Evolutionary conservation across 2,888 invertebrate species (phyloP).

Genomic region (Eupithecia inturbata): DNA sequence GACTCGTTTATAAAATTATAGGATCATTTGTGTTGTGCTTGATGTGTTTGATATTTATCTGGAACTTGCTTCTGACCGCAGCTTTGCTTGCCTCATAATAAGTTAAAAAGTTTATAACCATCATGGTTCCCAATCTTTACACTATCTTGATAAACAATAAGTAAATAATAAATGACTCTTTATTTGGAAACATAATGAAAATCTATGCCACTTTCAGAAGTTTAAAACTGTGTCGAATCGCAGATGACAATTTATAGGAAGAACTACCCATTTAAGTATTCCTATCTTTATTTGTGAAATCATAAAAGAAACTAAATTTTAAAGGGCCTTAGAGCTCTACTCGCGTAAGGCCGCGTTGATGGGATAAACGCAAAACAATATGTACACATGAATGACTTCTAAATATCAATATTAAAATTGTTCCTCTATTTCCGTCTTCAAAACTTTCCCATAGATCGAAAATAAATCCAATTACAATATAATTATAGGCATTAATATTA

Average conservation of each 20-base stretch:
- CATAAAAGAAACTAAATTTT: no score
- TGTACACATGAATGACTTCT: background rate
- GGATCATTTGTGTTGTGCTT: conserved; percentile 50
- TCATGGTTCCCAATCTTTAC: background rate
- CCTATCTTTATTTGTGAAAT: no score
- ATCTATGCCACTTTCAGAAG: no score
- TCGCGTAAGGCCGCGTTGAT: no score
- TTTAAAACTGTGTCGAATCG: background rate
- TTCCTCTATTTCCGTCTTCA: conserved; percentile 47
- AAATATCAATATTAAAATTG: conserved; percentile 8
- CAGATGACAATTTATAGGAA: background rate
- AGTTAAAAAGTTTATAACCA: background rate
- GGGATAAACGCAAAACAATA: background rate
- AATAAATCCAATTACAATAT: conserved; percentile 53
- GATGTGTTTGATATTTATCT: conserved; percentile 44
- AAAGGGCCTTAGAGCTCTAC: no score
- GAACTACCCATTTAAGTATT: background rate
- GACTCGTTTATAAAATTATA: conserved; percentile 50
- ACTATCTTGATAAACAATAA: background rate
- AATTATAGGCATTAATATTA: conserved; percentile 47
- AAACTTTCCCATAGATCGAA: conserved; percentile 56
- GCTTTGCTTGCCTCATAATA: background rate
- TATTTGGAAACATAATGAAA: background rate
- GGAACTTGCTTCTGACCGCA: background rate
- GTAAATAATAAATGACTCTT: background rate